phyloP scores from a whole-genome alignment of 2,888 invertebrate genomes.

The Tholera decimalis region DNA sequence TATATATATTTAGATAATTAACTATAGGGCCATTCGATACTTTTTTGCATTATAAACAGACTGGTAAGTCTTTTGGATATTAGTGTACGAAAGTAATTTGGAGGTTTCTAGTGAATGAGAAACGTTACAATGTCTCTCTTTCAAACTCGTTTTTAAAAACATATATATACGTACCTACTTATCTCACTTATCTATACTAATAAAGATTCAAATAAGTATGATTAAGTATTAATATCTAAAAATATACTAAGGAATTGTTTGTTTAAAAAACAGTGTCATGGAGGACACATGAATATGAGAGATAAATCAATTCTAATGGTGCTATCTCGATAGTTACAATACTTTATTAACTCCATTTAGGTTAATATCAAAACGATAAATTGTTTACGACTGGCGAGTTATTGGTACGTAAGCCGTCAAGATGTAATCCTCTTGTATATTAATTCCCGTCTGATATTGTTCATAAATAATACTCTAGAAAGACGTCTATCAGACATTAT shows the following conservation, averaged over 20 bases:
- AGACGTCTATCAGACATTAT: slow-evolving; percentile 36
- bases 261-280: too few relatives aligned
- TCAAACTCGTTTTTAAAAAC: too few relatives aligned
- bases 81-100: too few relatives aligned
- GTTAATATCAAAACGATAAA: slow-evolving; percentile 55
- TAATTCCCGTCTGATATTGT: slow-evolving; percentile 50
- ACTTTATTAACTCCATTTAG: slow-evolving; percentile 47
- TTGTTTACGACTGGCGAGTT: slow-evolving; percentile 50
- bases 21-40: not conserved
- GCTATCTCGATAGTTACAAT: slow-evolving; percentile 27
- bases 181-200: too few relatives aligned
- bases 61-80: too few relatives aligned
- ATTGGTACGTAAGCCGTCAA: slow-evolving; percentile 40
- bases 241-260: too few relatives aligned
- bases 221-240: too few relatives aligned
- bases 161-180: too few relatives aligned
- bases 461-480: slow-evolving; percentile 48
- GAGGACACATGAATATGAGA: too few relatives aligned
- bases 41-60: not conserved
- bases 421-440: slow-evolving; percentile 38
- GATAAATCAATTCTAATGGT: slow-evolving; percentile 6
- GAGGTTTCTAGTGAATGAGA: too few relatives aligned
- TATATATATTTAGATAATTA: not conserved
- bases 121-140: too few relatives aligned
- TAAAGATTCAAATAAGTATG: too few relatives aligned